These are phyloP conservation scores for Drosophila jambulina DNA, from an alignment of 1,140 invertebrate species.

Conservation along the genomic window DNA sequence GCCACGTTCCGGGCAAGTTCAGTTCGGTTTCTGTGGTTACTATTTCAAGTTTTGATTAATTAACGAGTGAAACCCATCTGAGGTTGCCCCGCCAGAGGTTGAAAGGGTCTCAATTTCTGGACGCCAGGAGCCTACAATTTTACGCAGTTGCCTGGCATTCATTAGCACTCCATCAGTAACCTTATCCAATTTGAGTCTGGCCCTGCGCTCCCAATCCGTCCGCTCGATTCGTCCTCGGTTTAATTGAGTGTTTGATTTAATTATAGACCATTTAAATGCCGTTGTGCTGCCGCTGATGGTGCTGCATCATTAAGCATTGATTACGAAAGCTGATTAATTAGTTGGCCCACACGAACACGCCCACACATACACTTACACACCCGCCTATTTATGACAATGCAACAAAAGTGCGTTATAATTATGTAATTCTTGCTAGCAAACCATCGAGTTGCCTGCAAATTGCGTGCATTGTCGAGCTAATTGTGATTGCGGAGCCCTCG, in stretches of 20 bases:
- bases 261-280: slow-evolving; percentile 76
- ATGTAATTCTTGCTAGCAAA: slow-evolving; percentile 59
- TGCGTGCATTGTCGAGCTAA: slow-evolving; percentile 26
- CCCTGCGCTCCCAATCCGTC: slow-evolving; percentile 1
- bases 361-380: neutral
- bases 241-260: slow-evolving; percentile 83
- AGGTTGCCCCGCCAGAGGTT: slow-evolving; percentile 13
- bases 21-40: slow-evolving; percentile 49
- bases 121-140: slow-evolving; percentile 6
- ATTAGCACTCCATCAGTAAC: slow-evolving; percentile 63
- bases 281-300: slow-evolving; percentile 43
- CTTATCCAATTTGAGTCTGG: slow-evolving; percentile 27
- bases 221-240: slow-evolving; percentile 33
- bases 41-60: slow-evolving; percentile 62
- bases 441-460: slow-evolving; percentile 39
- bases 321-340: slow-evolving; percentile 78
- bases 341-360: slow-evolving; percentile 31
- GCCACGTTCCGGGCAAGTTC: slow-evolving; percentile 1
- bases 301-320: slow-evolving; percentile 79
- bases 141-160: slow-evolving; percentile 10
- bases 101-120: slow-evolving; percentile 26
- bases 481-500: slow-evolving; percentile 25
- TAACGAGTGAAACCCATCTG: slow-evolving; percentile 52
- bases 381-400: slow-evolving; percentile 42
- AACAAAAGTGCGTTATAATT: slow-evolving; percentile 72